phyloP scores from a whole-genome alignment of 2,888 invertebrate species.

The Notocelia uddmanniana region DNA sequence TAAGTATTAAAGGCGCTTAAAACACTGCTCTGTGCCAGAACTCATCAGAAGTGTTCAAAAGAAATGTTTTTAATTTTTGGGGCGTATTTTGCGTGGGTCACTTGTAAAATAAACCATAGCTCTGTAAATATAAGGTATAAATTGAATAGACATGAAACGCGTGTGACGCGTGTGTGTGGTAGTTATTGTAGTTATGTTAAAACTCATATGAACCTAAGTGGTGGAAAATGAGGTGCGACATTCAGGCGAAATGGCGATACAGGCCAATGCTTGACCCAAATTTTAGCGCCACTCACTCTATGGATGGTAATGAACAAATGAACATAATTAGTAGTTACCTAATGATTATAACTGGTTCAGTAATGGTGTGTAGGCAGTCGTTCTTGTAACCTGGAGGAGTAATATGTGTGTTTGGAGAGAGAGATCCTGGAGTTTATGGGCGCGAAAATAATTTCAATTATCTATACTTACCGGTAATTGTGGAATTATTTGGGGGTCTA shows the following conservation, averaged over 20 bases:
- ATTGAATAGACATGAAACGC: conserved; percentile 49
- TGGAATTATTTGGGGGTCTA: too few relatives aligned
- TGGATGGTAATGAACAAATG: conserved; percentile 57
- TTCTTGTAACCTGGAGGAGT: too few relatives aligned
- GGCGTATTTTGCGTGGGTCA: conserved; percentile 19
- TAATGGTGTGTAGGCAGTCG: not conserved
- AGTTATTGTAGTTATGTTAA: conserved; percentile 55
- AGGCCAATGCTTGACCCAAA: conserved; percentile 73
- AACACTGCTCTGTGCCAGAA: conserved; percentile 66
- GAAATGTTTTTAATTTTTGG: conserved; percentile 50
- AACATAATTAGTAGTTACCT: too few relatives aligned
- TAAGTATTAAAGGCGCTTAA: conserved; percentile 70
- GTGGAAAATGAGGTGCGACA: conserved; percentile 77
- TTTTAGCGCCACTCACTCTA: conserved; percentile 60
- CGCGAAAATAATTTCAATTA: too few relatives aligned
- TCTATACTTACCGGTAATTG: too few relatives aligned
- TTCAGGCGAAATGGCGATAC: conserved; percentile 69
- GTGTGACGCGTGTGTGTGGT: conserved; percentile 41
- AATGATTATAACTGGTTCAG: not conserved
- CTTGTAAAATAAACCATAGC: conserved; percentile 48
- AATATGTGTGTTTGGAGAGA: too few relatives aligned
- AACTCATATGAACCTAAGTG: conserved; percentile 65
- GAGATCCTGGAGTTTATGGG: too few relatives aligned
- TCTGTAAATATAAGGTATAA: conserved; percentile 48
- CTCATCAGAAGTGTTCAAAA: conserved; percentile 71